A percentile compares a stretch with the other conserved stretches of the same genome.
Evolutionary conservation across 2,888 invertebrate genomes (phyloP).

Genomic region (Smittia aterrima): DNA sequence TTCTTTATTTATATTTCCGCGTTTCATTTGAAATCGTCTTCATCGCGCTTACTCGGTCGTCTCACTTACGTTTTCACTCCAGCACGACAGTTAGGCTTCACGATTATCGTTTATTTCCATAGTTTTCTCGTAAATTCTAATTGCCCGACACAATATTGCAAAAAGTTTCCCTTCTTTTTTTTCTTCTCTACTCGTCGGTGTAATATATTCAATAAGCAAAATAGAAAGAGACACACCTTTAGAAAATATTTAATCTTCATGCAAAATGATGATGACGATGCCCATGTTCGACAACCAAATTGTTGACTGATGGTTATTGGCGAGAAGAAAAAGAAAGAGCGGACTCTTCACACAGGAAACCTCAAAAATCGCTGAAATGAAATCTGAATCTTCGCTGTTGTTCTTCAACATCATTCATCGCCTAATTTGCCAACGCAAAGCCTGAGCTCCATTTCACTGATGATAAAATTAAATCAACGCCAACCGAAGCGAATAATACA

Average conservation of each 20-base stretch:
- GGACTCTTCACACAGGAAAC: background rate
- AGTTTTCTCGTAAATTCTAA: conserved; percentile 22
- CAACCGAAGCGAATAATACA: background rate
- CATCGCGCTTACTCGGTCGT: background rate
- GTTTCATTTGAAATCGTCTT: conserved; percentile 33
- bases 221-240: conserved; percentile 11
- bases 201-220: background rate
- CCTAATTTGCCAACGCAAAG: background rate
- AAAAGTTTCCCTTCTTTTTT: background rate
- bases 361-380: background rate
- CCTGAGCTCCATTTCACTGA: background rate
- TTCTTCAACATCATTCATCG: conserved; percentile 13
- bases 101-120: conserved; percentile 22
- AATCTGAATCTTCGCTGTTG: background rate
- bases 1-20: conserved; percentile 40
- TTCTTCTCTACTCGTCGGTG: background rate
- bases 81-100: background rate
- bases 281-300: background rate
- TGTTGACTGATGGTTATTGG: background rate
- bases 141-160: background rate
- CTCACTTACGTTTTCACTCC: conserved; percentile 12
- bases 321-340: background rate
- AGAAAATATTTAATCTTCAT: background rate
- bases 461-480: conserved; percentile 18
- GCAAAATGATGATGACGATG: conserved; percentile 7